Base-by-base conservation (phyloP, 2,113 vertebrate species). In the Chlorodrepanis virens region DNA sequence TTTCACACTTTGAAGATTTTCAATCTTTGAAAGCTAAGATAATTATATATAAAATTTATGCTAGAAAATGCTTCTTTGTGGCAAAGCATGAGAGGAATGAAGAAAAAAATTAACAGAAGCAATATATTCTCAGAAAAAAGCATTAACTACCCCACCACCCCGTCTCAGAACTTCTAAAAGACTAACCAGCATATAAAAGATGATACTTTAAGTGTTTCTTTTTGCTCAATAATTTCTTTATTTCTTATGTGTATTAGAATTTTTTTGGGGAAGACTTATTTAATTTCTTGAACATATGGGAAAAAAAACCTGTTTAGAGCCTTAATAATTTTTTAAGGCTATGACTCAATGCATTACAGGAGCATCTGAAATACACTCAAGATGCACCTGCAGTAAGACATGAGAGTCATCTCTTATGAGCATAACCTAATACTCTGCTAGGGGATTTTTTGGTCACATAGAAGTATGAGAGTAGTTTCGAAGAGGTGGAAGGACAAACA, bases 401-500 rank as follows among this genome's bases (percentile, higher is more conserved):
- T 17, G 35, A 72, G 35, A 57, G 10, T 60, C 19, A 59, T 28
- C 44, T 56, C 13, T 37, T 25, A 54, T 0, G 0, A 65, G 15
- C 28, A 53, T 4, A 9, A 45, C 20, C 39, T 52, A 37, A 44
- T 15, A 60, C 2, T 37, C 49, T 75, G 42, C 33, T 35, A 9
- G 15, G 31, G 15, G 0, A 0, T 22, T 81, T 27, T 67, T n/a
- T 23, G 9, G 3, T 49, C 31, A 40, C 9, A 54, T 0, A 45
- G 2, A 70, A 39, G 4, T n/a, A 31, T 6, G 12, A 64, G 4
- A 53, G 24, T 8, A 57, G 33, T 35, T 71, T 35, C 13, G 76
- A 82, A 35, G 4, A 90, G 33, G 10, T 61, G 29, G 44, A 70
- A 90, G 27, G 47, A 87, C 11, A 54, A 45, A 70, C 6, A 74